Evolutionary conservation across 2,888 invertebrate genomes (phyloP), one percentile per base, ranked within the genome.

Genomic region (Eristalis tenax): DNA sequence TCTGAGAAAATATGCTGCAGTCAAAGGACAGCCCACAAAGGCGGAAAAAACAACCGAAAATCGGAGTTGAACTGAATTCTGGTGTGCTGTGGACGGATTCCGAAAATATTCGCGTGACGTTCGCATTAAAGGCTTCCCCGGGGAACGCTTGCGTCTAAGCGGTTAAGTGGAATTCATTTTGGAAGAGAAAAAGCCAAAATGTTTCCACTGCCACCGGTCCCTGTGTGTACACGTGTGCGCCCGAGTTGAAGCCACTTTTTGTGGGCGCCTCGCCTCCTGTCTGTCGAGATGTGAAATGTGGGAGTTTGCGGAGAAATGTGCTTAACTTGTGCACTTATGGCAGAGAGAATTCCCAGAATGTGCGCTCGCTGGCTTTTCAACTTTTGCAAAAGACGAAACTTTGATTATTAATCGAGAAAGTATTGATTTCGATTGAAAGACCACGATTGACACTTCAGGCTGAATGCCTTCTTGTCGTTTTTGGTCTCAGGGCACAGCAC

Each of bases 101-200:
- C 74, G 65, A 83, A 86, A 86, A 83, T 83, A 75, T 75, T 28
- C 86, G 83, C 83, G 82, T 74, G 74, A 73, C 83, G 74, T 86
- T 83, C 83, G 74, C 70, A 86, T 86, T 86, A 66, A 77, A 78
- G 74, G 70, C 78, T 59, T 75, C 83, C 83, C 73, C 61, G 35
- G 70, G 83, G 83, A 61, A 74, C 70, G 74, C 70, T 83, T 78
- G 70, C 70, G 78, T 69, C 66, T 76, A 63, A 86, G 74, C 83
- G 83, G 83, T 83, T 86, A 83, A 83, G 83, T 78, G 83, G 86
- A 86, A 83, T 86, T 86, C 78, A 83, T 78, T 75, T 75, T 78
- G 59, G 56, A 74, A 66, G 74, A 78, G 59, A 63, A 86, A 70
- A 70, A 77, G 74, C 70, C 83, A 78, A 78, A 75, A 86, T 75